Base-by-base conservation (phyloP, 1,140 invertebrate species). In the Mycetomoellerius zeteki region DNA sequence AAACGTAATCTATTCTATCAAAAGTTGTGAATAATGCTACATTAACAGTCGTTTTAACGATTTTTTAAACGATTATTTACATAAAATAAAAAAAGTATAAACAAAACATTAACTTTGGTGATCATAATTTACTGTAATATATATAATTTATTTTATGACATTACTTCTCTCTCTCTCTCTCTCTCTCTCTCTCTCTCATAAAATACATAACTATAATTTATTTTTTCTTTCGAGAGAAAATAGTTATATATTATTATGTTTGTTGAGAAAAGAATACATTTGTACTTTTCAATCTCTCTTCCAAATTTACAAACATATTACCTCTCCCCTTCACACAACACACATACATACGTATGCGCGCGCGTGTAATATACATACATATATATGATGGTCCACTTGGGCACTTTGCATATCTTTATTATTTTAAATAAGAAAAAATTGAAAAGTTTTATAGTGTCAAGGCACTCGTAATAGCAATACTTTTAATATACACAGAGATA, bases 71-170 rank as follows among this genome's bases (percentile, higher is more conserved):
- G 30, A 3, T 30, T 10, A n/a, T 7, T 37, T 72, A 80, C 19
- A 52, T 21, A 52, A 52, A 78, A 12, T 33, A 3, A 81, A 16
- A 71, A 56, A 43, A 56, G 4, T 37, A 54, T 69, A 54, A 56
- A 69, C 2, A n/a, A 81, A 72, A 71, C 0, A 10, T 72, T 69
- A 43, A 81, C 16, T 62, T 65, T 19, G 14, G 47, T 37, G 12
- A 67, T 54, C 10, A 21, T 21, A 52, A 52, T 37, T 80, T 52
- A 80, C 27, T 37, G n/a, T 56, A 80, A 54, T 69, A 47, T 47
- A 37, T 47, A 47, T 47, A 54, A 3, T 67, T 54, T 2, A 19
- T 33, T 21, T 16, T 37, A 6, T 37, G 8, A 37, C 37, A 37
- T 37, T 37, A 37, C 8, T 37, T 71, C n/a, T n/a, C n/a, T n/a